phyloP scores from a whole-genome alignment of 2,888 invertebrate genomes.

The Hetaerina titia region DNA sequence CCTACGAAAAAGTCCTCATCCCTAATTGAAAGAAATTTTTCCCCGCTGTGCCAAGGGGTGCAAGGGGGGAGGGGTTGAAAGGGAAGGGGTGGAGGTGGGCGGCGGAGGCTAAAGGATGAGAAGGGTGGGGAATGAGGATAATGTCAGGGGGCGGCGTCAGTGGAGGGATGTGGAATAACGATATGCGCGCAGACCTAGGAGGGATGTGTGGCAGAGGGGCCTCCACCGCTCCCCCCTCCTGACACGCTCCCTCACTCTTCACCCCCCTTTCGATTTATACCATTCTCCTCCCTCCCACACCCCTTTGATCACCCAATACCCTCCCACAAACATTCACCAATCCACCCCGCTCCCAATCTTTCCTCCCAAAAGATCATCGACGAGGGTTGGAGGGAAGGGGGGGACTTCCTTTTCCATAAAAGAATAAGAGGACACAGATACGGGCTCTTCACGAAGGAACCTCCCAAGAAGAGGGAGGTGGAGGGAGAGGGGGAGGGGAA shows the following conservation, averaged over 20 bases:
- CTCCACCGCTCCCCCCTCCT: background rate
- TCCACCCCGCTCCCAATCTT: background rate
- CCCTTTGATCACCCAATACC: background rate
- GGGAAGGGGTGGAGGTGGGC: background rate
- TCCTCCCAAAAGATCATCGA: background rate
- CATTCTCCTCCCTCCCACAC: background rate
- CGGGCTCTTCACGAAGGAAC: background rate
- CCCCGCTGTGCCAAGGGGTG: background rate
- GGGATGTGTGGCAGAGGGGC: background rate
- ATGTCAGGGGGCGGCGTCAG: background rate
- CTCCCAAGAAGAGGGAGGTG: background rate
- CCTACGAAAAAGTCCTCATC: background rate
- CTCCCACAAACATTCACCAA: too few species aligned
- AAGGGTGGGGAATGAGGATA: background rate
- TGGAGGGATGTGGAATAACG: background rate
- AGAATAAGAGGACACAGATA: background rate
- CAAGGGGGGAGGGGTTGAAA: background rate
- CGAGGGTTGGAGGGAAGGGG: background rate
- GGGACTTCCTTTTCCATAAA: background rate
- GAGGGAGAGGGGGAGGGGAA: background rate
- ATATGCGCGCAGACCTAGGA: background rate
- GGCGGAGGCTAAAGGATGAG: background rate
- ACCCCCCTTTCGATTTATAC: background rate
- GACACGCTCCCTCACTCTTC: background rate
- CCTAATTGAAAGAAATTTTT: constrained; percentile 33